These are phyloP conservation scores for Phalacrocorax pelagicus DNA, from an alignment of 2,113 vertebrate species.

Conservation along the genomic window DNA sequence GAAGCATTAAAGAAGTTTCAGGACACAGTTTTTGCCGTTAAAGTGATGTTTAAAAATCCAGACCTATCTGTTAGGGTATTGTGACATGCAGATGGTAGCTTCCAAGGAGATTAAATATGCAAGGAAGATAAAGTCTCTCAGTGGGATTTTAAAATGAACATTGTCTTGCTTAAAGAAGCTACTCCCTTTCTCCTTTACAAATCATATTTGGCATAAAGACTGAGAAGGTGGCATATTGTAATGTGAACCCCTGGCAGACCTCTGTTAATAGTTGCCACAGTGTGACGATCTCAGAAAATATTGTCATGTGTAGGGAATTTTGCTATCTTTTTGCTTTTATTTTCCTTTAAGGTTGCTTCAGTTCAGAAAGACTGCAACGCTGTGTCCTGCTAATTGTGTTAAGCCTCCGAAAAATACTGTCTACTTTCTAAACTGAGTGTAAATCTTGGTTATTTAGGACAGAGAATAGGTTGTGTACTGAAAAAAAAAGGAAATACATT, in stretches of 20 bases:
- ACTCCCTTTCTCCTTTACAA: conserved; percentile 1
- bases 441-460: background rate
- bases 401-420: background rate
- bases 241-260: background rate
- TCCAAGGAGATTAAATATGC: conserved; percentile 60
- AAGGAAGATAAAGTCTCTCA: conserved; percentile 38
- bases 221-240: background rate
- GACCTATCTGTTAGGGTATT: background rate
- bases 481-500: background rate
- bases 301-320: background rate
- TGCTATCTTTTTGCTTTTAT: background rate
- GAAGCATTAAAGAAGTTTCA: conserved; percentile 26
- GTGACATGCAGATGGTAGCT: conserved; percentile 22
- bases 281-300: background rate
- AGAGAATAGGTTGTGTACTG: background rate
- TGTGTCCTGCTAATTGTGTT: background rate
- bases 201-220: background rate
- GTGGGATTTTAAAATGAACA: conserved; percentile 33
- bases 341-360: background rate
- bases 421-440: background rate
- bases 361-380: background rate
- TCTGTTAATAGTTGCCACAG: background rate
- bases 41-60: background rate
- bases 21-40: background rate
- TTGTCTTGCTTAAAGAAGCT: background rate